These are phyloP conservation scores for Ophion slaviceki DNA, from an alignment of 2,888 invertebrate species.

Conservation along the genomic window DNA sequence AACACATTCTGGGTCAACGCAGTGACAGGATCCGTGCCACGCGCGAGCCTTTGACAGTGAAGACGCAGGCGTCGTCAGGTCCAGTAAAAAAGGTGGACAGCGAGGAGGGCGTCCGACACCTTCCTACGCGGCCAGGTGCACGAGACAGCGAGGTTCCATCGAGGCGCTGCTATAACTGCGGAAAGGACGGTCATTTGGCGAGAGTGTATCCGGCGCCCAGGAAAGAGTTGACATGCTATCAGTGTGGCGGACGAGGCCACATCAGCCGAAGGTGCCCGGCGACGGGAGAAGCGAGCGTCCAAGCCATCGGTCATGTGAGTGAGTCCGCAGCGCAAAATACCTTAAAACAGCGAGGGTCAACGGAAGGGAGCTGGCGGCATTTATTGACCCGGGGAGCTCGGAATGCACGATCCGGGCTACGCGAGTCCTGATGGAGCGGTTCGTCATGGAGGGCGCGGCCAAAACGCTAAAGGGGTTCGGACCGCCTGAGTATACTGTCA, in stretches of 20 bases:
- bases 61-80: no score
- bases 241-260: slow-evolving; percentile 13
- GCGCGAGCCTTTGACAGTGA: no score
- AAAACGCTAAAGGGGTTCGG: neutral
- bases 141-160: no score
- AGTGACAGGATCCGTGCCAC: no score
- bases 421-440: no score
- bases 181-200: neutral
- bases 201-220: neutral
- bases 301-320: neutral
- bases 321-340: neutral
- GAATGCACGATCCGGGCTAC: neutral
- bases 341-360: neutral
- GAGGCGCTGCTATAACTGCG: no score
- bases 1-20: no score
- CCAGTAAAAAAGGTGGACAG: no score
- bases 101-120: no score
- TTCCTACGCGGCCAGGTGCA: no score
- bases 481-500: neutral
- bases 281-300: neutral
- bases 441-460: neutral
- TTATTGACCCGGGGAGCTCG: neutral
- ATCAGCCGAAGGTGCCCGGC: neutral
- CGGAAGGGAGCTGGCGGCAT: neutral
- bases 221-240: neutral